These are phyloP conservation scores for Muscicapa striata DNA, from an alignment of 2,797 vertebrate genomes.

Conservation along the genomic window DNA sequence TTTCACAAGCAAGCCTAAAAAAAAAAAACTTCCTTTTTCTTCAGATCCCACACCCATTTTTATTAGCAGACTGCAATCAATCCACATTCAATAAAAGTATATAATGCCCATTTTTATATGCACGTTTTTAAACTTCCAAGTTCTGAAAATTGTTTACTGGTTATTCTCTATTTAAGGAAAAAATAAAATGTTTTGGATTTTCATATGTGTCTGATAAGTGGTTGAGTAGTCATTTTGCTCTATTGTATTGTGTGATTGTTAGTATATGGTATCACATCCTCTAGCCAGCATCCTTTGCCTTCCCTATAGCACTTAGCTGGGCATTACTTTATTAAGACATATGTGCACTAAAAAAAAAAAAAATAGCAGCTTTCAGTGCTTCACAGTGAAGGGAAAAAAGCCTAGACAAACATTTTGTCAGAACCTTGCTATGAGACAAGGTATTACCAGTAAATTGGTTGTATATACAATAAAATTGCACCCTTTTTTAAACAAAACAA, in stretches of 20 bases:
- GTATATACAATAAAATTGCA: slow-evolving; percentile 93
- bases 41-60: slow-evolving; percentile 85
- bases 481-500: slow-evolving; percentile 90
- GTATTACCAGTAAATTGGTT: slow-evolving; percentile 94
- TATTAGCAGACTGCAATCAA: slow-evolving; percentile 85
- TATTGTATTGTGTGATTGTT: slow-evolving; percentile 88
- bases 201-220: slow-evolving; percentile 87
- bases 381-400: slow-evolving; percentile 91
- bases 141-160: slow-evolving; percentile 90
- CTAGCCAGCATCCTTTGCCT: slow-evolving; percentile 85
- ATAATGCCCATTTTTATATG: slow-evolving; percentile 89
- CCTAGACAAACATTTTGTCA: slow-evolving; percentile 91
- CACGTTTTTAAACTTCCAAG: slow-evolving; percentile 90
- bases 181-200: slow-evolving; percentile 86
- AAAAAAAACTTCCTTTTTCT: slow-evolving; percentile 83
- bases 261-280: slow-evolving; percentile 85
- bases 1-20: slow-evolving; percentile 94
- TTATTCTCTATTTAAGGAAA: slow-evolving; percentile 88
- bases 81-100: slow-evolving; percentile 84
- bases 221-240: slow-evolving; percentile 87
- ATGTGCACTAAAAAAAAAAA: slow-evolving; percentile 92
- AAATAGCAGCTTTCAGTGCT: slow-evolving; percentile 91
- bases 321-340: slow-evolving; percentile 96
- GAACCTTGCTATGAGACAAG: slow-evolving; percentile 88
- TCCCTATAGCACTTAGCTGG: slow-evolving; percentile 94